Evolutionary conservation across 2,888 invertebrate genomes (phyloP), one percentile per base, ranked within the genome.

Genomic region (Callosobruchus maculatus): DNA sequence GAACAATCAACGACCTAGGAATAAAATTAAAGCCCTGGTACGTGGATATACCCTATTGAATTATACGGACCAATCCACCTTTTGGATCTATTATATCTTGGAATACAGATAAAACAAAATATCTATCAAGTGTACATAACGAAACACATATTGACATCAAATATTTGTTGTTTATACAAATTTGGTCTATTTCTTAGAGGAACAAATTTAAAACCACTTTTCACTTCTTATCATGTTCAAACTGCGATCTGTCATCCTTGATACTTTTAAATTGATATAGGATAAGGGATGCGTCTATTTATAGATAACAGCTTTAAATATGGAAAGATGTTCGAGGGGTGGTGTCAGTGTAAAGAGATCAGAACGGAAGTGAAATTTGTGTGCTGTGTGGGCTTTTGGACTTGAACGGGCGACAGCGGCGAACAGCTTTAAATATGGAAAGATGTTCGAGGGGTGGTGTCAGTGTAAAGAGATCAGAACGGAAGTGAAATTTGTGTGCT

Each of bases 231-330:
- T 49, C 49, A 49, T 49, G 49, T 49, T 49, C 49, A 49, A 49
- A 49, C 49, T 49, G 49, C 49, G 49, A 49, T 49, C 49, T 49
- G 49, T 49, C 49, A 49, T 49, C 18, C 18, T 49, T 49, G 18
- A 49, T 49, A 49, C 49, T 49, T 49, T 49, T 13, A 7, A 49
- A 49, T 49, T 49, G 49, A 49, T 49, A 49, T 49, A 49, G 72
- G 68, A 72, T 31, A 21, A 70, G 73, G 73, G 74, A 74, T 71
- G 74, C 68, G 71, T 71, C 71, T 74, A 74, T 74, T 74, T 74
- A 74, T 74, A 74, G 74, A 74, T 74, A 74, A 71, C 49, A 49
- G 13, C 9, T 49, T n/a, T 49, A 49, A 49, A 49, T 49, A 49
- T 49, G 13, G 49, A 49, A 49, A 49, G 18, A 7, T 49, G 18